Evolutionary conservation across 2,888 invertebrate species (phyloP).

Genomic region (Archips crataeganus): DNA sequence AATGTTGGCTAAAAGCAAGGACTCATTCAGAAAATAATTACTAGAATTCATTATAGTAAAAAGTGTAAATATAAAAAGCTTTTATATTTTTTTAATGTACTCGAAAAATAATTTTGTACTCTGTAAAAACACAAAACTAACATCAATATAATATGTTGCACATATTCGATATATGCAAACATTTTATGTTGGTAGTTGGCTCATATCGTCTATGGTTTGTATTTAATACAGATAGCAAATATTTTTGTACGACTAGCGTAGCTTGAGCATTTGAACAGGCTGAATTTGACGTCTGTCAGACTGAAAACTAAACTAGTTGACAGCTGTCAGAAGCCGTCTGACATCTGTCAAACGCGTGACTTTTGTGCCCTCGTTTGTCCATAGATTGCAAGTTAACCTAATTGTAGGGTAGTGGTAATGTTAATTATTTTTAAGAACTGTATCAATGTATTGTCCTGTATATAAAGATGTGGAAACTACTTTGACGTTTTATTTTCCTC

Average conservation of each 20-base stretch:
- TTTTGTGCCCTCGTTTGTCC: conserved; percentile 28
- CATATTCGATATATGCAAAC: neutral
- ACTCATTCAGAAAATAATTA: neutral
- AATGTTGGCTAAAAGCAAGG: neutral
- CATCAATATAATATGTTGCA: conserved; percentile 8
- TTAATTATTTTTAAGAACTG: conserved; percentile 80
- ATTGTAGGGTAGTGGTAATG: conserved; percentile 72
- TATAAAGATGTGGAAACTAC: conserved; percentile 75
- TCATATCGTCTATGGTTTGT: conserved; percentile 21
- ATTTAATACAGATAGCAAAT: conserved; percentile 23
- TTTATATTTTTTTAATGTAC: conserved; percentile 23
- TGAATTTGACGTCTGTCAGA: neutral
- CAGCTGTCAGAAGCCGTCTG: neutral
- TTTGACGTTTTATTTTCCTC: conserved; percentile 49
- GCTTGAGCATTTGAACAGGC: neutral
- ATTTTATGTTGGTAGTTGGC: conserved; percentile 9
- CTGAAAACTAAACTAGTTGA: neutral
- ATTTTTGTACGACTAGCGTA: conserved; percentile 37
- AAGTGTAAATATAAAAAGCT: conserved; percentile 7
- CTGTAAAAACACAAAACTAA: neutral
- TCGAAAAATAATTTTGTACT: conserved; percentile 13
- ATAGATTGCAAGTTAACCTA: conserved; percentile 57
- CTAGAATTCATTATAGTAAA: neutral
- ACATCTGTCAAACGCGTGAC: conserved; percentile 6
- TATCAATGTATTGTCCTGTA: conserved; percentile 73